Evolutionary conservation across 2,113 vertebrate genomes (phyloP).

Genomic region (Furnarius figulus): DNA sequence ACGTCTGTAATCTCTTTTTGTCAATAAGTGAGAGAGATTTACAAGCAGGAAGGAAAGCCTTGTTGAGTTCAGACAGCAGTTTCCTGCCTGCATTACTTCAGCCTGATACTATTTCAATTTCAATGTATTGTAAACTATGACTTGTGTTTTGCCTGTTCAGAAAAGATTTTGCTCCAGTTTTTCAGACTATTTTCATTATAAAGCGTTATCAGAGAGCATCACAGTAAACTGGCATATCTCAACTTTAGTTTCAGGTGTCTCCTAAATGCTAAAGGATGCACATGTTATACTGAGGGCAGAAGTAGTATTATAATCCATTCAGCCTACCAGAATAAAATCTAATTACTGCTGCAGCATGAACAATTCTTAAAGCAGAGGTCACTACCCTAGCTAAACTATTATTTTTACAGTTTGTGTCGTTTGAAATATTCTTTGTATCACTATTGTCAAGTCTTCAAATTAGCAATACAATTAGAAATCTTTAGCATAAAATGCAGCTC

Average conservation of each 20-base stretch:
- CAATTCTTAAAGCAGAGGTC: neutral
- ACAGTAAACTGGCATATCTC: neutral
- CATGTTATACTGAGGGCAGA: neutral
- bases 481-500: neutral
- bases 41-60: slow-evolving; percentile 78
- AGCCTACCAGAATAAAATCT: neutral
- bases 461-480: neutral
- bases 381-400: neutral
- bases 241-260: neutral
- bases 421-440: neutral
- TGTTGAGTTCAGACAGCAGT: slow-evolving; percentile 68
- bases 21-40: slow-evolving; percentile 74
- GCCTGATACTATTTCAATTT: slow-evolving; percentile 68
- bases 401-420: neutral
- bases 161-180: slow-evolving; percentile 56
- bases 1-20: slow-evolving; percentile 66
- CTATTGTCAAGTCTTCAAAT: neutral
- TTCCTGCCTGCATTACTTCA: slow-evolving; percentile 74
- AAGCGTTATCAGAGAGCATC: neutral
- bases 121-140: slow-evolving; percentile 64
- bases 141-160: slow-evolving; percentile 56
- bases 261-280: neutral
- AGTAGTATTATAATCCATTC: neutral
- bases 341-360: neutral
- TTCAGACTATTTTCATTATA: slow-evolving; percentile 9